A percentile compares a stretch with the other conserved stretches of the same genome.
Evolutionary conservation across 1,140 invertebrate species (phyloP).

Genomic region (Cotesia vestalis): DNA sequence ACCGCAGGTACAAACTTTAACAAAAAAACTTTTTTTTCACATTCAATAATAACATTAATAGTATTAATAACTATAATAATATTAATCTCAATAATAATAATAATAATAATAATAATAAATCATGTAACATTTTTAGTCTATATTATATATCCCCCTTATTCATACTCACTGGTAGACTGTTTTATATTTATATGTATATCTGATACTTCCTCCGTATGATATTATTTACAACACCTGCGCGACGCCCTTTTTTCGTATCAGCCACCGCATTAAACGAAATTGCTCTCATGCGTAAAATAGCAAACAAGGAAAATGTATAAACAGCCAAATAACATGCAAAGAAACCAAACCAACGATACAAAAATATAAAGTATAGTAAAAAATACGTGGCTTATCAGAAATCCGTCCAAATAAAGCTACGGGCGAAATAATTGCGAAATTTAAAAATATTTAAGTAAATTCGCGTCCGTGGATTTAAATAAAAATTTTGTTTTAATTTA

Average conservation of each 20-base stretch:
- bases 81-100: too few species aligned
- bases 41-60: constrained; percentile 18
- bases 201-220: constrained; percentile 1
- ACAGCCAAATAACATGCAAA: not conserved
- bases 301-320: constrained; percentile 20
- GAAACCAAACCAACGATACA: constrained; percentile 14
- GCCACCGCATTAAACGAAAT: constrained; percentile 14
- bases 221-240: not conserved
- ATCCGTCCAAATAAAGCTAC: constrained; percentile 53
- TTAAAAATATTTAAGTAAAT: constrained; percentile 24
- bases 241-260: not conserved
- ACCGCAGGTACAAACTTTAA: constrained; percentile 36
- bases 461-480: constrained; percentile 21
- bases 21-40: not conserved
- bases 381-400: constrained; percentile 54
- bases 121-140: not conserved
- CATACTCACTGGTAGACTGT: not conserved
- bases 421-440: constrained; percentile 19
- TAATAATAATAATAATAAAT: too few species aligned
- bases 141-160: constrained; percentile 28
- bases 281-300: constrained; percentile 26
- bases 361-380: constrained; percentile 6
- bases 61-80: too few species aligned
- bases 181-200: constrained; percentile 31
- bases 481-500: not conserved